These are phyloP conservation scores for Drosophila azteca DNA, from an alignment of 1,140 invertebrate genomes.

Conservation along the genomic window DNA sequence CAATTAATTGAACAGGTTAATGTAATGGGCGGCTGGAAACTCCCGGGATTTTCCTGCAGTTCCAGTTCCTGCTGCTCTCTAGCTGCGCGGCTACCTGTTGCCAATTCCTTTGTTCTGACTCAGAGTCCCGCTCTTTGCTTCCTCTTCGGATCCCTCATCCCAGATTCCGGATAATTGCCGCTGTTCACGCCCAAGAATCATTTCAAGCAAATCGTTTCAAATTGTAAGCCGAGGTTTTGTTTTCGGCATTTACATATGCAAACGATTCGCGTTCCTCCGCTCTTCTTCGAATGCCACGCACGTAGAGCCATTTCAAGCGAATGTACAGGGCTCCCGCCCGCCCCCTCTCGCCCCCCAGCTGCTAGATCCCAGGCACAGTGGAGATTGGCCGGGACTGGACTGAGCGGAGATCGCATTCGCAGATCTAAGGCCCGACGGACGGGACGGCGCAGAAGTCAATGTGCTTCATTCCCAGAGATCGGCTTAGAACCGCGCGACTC, in stretches of 20 bases:
- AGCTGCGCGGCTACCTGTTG: neutral
- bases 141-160: too few relatives aligned
- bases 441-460: conserved; percentile 25
- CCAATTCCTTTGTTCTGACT: conserved; percentile 17
- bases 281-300: conserved; percentile 64
- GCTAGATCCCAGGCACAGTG: too few relatives aligned
- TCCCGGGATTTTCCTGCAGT: conserved; percentile 24
- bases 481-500: conserved; percentile 4
- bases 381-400: conserved; percentile 1
- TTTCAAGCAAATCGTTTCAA: conserved; percentile 26
- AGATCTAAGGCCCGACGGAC: conserved; percentile 42
- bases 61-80: conserved; percentile 7
- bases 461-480: conserved; percentile 5
- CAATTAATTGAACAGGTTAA: conserved; percentile 51
- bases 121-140: conserved; percentile 10
- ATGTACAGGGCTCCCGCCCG: conserved; percentile 56
- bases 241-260: conserved; percentile 64
- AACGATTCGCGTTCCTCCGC: conserved; percentile 41
- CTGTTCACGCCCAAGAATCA: neutral
- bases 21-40: conserved; percentile 16
- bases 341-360: too few relatives aligned
- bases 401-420: conserved; percentile 48
- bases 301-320: conserved; percentile 67
- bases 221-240: conserved; percentile 46
- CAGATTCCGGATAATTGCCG: neutral